Evolutionary conservation across 1,140 invertebrate genomes (phyloP), one percentile per base, ranked within the genome.

Genomic region (Babylonia areolata): DNA sequence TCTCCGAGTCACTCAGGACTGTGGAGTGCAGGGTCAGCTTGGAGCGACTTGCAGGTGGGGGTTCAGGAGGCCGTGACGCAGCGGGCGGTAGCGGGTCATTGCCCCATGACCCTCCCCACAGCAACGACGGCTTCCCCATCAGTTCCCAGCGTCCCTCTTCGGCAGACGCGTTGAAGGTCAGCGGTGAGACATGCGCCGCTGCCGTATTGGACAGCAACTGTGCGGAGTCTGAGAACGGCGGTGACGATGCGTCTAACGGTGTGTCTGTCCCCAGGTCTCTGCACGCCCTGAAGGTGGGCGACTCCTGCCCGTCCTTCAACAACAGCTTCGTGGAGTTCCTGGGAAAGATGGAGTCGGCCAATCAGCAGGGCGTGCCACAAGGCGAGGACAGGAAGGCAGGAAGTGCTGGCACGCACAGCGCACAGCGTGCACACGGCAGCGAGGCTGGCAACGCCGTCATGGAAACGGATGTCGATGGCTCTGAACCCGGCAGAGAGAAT

Each of bases 11-110:
- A n/a, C 69, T 84, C 20, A n/a, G 82, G 39, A 84, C 37, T 3
- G 31, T 84, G 17, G 82, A 84, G 20, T 84, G 82, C 69, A 31
- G 69, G 28, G 82, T 84, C 11, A 84, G 69, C 23, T 35, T 84
- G 39, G 82, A 84, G 31, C 35, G 82, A 12, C 69, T 84, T 15
- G 31, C 82, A n/a, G 15, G 39, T 3, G 33, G 37, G 2, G 37
- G 23, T 42, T 80, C 75, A 9, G 9, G 51, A 3, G 39, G 46
- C 42, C 79, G 35, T 6, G 20, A 54, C 20, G 28, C 2, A 6
- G 31, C 33, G n/a, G 54, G 5, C 9, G 28, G 33, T 33, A 35
- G 9, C 17, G 20, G 5, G 6, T 40, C 81, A 0, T 35, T 31
- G 33, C 54, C 51, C 23, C 12, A 40, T 11, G 35, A 77, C 39